phyloP scores from a whole-genome alignment of 1,140 invertebrate genomes.

The Phthorimaea operculella region DNA sequence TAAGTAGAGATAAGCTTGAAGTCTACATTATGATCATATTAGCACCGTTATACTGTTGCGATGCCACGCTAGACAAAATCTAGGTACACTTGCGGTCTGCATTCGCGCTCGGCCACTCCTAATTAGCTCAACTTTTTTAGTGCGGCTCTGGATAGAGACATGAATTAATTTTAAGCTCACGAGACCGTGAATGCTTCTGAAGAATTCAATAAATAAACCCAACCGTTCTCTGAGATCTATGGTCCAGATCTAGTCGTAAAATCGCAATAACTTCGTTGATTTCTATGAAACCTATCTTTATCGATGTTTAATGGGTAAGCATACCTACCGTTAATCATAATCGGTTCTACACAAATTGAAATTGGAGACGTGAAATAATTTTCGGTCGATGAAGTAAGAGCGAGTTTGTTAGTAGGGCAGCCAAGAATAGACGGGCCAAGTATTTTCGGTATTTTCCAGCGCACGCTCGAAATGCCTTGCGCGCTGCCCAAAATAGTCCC shows the following conservation, averaged over 20 bases:
- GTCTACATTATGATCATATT: background rate
- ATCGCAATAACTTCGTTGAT: no score
- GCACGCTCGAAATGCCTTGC: slow-evolving; percentile 55
- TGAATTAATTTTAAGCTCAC: slow-evolving; percentile 36
- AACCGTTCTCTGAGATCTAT: slow-evolving; percentile 1
- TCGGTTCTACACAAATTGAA: no score
- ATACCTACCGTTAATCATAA: no score
- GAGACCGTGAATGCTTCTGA: slow-evolving; percentile 32
- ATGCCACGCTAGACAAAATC: slow-evolving; percentile 22
- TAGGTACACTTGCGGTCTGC: slow-evolving; percentile 20
- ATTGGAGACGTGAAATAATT: slow-evolving; percentile 7
- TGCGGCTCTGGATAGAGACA: slow-evolving; percentile 25
- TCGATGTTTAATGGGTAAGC: no score
- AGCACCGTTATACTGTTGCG: slow-evolving; percentile 21
- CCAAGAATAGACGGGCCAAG: slow-evolving; percentile 45
- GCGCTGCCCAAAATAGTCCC: slow-evolving; percentile 54
- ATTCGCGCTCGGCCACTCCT: slow-evolving; percentile 23
- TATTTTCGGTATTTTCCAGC: slow-evolving; percentile 56
- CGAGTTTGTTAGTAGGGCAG: slow-evolving; percentile 47
- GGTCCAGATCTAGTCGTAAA: no score
- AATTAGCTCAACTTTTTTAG: slow-evolving; percentile 35
- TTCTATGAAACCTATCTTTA: no score
- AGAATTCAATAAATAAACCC: slow-evolving; percentile 17
- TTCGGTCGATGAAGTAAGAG: slow-evolving; percentile 36
- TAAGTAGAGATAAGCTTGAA: no score